Conservation (phyloP, 1,140 invertebrate genomes). For the Cotesia vestalis region DNA sequence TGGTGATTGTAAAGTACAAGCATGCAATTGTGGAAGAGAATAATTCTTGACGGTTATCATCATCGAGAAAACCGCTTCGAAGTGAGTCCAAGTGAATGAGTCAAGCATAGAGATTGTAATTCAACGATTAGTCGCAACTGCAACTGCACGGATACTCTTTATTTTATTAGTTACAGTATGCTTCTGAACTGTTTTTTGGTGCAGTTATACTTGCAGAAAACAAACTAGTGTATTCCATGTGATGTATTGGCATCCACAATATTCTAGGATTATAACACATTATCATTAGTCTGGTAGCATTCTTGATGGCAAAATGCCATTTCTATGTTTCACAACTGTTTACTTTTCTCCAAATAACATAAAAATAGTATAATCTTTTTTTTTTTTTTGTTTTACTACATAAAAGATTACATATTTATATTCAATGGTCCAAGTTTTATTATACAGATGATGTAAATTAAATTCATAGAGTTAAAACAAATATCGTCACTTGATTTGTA, state of each 20-base stretch:
- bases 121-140: conserved; percentile 35
- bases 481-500: too few relatives aligned
- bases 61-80: conserved; percentile 25
- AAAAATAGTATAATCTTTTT: neutral
- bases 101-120: neutral
- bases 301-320: conserved; percentile 61
- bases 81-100: conserved; percentile 23
- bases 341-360: conserved; percentile 41
- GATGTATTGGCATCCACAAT: conserved; percentile 60
- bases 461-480: too few relatives aligned
- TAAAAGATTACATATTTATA: conserved; percentile 57
- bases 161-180: conserved; percentile 57
- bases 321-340: conserved; percentile 30
- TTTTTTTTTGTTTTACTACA: neutral
- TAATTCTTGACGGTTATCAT: conserved; percentile 1
- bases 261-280: conserved; percentile 56
- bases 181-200: conserved; percentile 46
- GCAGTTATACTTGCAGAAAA: conserved; percentile 59
- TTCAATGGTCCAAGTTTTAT: conserved; percentile 63
- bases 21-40: neutral
- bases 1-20: neutral
- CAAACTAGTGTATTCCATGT: conserved; percentile 35
- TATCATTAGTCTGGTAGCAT: conserved; percentile 50
- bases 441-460: neutral
- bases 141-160: conserved; percentile 28